Conservation (phyloP, 2,113 vertebrate genomes). For the Eulacestoma nigropectus region DNA sequence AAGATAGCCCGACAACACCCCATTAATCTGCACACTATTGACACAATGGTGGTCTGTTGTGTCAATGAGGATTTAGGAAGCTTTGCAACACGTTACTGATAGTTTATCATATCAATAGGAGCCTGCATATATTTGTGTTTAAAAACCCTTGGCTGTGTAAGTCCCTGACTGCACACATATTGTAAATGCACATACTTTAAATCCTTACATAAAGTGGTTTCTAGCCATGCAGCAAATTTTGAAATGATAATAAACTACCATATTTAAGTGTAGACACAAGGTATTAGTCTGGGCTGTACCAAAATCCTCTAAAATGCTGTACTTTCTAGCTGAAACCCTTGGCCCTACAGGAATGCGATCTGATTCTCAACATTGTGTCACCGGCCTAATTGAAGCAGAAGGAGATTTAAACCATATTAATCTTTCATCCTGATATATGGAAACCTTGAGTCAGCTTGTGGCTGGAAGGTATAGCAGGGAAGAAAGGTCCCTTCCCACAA, state of each 20-base stretch:
- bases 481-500: neutral
- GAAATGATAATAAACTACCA: conserved; percentile 24
- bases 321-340: neutral
- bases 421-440: neutral
- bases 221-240: conserved; percentile 39
- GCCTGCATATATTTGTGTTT: conserved; percentile 66
- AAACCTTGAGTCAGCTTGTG: neutral
- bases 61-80: conserved; percentile 67
- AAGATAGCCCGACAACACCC: conserved; percentile 65
- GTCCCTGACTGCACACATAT: conserved; percentile 41
- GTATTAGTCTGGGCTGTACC: conserved; percentile 9
- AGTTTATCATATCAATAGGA: conserved; percentile 70
- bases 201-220: conserved; percentile 33
- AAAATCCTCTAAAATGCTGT: conserved; percentile 28
- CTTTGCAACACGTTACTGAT: conserved; percentile 66
- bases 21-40: conserved; percentile 68
- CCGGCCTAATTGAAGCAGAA: conserved; percentile 17
- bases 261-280: conserved; percentile 31
- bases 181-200: conserved; percentile 43
- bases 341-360: neutral
- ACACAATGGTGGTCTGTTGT: conserved; percentile 66
- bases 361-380: neutral
- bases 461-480: neutral
- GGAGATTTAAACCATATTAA: neutral
- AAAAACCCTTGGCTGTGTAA: conserved; percentile 60